Evolutionary conservation across 2,888 invertebrate species (phyloP).

Genomic region (Chromoteleia sp.): DNA sequence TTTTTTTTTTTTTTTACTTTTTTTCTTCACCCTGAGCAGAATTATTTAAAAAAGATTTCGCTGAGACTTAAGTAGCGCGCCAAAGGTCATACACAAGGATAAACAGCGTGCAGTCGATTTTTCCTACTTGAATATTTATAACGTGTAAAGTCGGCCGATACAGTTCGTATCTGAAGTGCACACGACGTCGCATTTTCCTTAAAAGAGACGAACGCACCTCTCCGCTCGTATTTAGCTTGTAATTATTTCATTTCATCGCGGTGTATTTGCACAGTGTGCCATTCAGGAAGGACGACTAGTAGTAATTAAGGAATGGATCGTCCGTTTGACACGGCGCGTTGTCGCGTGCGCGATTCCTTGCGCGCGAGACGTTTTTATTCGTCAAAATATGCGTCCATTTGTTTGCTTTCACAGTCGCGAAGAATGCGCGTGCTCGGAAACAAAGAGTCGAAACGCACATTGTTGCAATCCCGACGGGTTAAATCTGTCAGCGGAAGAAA

Average conservation of each 20-base stretch:
- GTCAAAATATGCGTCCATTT: neutral
- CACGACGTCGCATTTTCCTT: constrained; percentile 10
- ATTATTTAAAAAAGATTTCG: constrained; percentile 27
- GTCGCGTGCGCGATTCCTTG: neutral
- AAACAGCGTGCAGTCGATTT: constrained; percentile 60
- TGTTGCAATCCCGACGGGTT: no score
- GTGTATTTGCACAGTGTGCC: constrained; percentile 5
- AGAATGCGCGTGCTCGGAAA: neutral
- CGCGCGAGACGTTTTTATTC: neutral
- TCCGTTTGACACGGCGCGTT: neutral
- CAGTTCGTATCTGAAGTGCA: constrained; percentile 19
- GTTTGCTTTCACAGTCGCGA: neutral
- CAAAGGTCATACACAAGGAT: constrained; percentile 60
- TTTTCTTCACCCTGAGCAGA: no score
- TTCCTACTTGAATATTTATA: constrained; percentile 67
- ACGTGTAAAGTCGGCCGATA: constrained; percentile 57
- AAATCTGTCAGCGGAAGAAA: neutral
- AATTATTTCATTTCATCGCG: constrained; percentile 35
- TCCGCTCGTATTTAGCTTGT: constrained; percentile 2
- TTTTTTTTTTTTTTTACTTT: no score
- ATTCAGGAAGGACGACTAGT: neutral
- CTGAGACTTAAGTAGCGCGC: constrained; percentile 42
- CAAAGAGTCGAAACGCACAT: neutral
- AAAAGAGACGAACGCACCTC: constrained; percentile 7
- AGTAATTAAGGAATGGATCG: constrained; percentile 26